Percentiles rank a stretch among this genome's conserved stretches.
Evolutionary conservation across 2,797 vertebrate species (phyloP).

Genomic region (Tragopan temminckii): DNA sequence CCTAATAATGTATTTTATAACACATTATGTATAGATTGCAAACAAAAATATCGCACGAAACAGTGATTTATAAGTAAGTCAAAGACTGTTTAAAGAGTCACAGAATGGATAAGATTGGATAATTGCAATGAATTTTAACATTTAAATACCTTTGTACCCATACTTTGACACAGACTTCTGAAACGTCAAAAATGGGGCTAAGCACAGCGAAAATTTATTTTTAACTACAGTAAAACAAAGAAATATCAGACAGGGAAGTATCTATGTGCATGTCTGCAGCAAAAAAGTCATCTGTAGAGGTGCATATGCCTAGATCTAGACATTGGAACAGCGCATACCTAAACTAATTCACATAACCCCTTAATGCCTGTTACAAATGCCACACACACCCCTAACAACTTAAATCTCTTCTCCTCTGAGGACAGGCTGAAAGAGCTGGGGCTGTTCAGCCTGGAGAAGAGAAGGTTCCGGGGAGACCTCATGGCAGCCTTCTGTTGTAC

Average conservation of each 20-base stretch:
- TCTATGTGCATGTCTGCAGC: neutral
- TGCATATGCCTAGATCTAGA: neutral
- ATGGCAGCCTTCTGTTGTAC: neutral
- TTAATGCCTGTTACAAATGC: accelerated
- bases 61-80: neutral
- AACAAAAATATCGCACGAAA: neutral
- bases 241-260: neutral
- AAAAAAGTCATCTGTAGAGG: neutral
- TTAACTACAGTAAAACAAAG: neutral
- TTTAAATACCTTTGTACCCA: accelerated
- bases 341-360: neutral
- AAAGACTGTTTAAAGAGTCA: neutral
- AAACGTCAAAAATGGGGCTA: neutral
- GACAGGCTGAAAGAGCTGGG: neutral
- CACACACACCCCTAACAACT: neutral
- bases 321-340: neutral
- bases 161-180: neutral
- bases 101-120: neutral
- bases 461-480: neutral
- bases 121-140: neutral
- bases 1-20: neutral
- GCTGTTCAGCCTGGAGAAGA: neutral
- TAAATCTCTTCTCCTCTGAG: neutral
- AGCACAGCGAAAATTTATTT: neutral
- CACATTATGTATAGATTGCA: neutral